phyloP scores from a whole-genome alignment of 2,797 vertebrate genomes.

The Spinibarbus caldwelli region DNA sequence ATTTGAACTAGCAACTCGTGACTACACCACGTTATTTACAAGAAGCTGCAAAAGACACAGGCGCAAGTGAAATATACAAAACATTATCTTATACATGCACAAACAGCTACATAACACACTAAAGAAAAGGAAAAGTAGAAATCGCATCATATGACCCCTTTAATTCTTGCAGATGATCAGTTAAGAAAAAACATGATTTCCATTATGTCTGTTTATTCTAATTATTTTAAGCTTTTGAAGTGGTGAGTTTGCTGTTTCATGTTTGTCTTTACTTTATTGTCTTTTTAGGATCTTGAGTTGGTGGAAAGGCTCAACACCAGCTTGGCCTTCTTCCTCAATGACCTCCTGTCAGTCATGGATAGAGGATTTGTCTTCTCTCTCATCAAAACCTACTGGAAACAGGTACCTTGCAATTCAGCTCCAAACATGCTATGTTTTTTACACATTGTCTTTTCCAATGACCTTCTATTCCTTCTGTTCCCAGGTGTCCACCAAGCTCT shows the following conservation, averaged over 20 bases:
- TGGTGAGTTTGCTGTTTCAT: constrained; percentile 23
- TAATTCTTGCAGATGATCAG: not conserved
- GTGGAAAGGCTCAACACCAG: constrained; percentile 96
- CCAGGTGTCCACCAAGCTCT: constrained; percentile 93
- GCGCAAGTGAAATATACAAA: too few relatives aligned
- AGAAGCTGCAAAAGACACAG: too few relatives aligned
- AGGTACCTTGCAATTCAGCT: constrained; percentile 77
- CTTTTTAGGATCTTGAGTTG: constrained; percentile 90
- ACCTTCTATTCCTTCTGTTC: not conserved
- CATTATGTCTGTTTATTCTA: not conserved
- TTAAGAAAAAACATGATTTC: not conserved
- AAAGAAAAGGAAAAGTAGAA: too few relatives aligned
- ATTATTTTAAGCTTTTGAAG: not conserved
- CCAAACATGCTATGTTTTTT: not conserved
- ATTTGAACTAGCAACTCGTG: too few relatives aligned
- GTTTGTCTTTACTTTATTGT: constrained; percentile 36
- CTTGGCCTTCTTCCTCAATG: constrained; percentile 96
- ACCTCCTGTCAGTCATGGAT: constrained; percentile 97
- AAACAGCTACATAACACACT: too few relatives aligned
- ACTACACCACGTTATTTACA: too few relatives aligned
- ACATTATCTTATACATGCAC: too few relatives aligned
- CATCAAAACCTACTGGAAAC: constrained; percentile 94
- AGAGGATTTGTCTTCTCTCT: constrained; percentile 95
- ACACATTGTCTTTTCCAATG: not conserved
- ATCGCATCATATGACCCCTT: too few relatives aligned